Base-by-base conservation (phyloP, 2,797 vertebrate species). In the Podargus strigoides region DNA sequence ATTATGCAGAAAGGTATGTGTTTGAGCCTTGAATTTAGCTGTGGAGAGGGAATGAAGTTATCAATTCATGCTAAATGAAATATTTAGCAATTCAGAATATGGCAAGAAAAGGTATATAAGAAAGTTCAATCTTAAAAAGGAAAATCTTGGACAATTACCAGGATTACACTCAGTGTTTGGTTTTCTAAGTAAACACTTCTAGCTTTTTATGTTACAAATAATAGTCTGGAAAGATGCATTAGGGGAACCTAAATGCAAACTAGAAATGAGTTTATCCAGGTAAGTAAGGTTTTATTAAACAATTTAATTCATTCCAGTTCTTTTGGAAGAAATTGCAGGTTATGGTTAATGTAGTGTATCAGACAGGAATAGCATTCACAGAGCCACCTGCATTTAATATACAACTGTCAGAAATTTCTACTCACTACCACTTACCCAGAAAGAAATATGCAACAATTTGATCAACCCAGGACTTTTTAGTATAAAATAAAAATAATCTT, bases 271-370 rank as follows among this genome's bases (percentile, higher is more conserved):
- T 97, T 98, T 97, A 98, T 97, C 95, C 97, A 98, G 97, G 97
- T 98, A 98, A 98, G 93, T 95, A 95, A 97, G 88, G 59, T 97
- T 98, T 98, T 98, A 98, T 98, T 98, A 98, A 98, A 97, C 97
- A 97, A 96, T 97, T 96, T 98, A 98, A 98, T 98, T 98, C 94
- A 97, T 97, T 98, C 97, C 97, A 98, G 98, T 95, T 98, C 97
- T 96, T 97, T 97, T 97, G 97, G 97, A 98, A 97, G 96, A 97
- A 97, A 94, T 96, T 93, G 80, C 91, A 98, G 96, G 96, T 97
- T 97, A 97, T 98, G 97, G 97, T 98, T 98, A 98, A 98, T 98
- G 97, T 97, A 97, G 91, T 94, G 97, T 96, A 97, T 97, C 96
- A 98, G 97, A 96, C 97, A 97, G 96, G 87, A 97, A 97, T 91